Base-by-base conservation (phyloP, 1,140 invertebrate species). In the Batillaria attramentaria region DNA sequence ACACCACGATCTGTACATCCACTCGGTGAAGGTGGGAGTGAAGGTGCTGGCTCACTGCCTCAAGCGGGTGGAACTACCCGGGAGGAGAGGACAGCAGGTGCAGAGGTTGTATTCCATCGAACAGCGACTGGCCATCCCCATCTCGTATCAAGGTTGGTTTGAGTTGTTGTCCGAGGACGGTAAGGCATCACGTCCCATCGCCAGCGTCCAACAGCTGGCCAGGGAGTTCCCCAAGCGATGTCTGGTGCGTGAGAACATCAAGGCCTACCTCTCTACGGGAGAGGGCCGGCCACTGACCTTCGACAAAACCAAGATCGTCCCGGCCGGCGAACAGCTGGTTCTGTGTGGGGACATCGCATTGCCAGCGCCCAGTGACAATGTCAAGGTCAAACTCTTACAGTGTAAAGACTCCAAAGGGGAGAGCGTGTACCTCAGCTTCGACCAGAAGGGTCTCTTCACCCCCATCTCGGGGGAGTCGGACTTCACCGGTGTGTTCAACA, bases 141-240 rank as follows among this genome's bases (percentile, higher is more conserved):
- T 97, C 78, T 94, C 94, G 10, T 98, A 97, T 89, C 93, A 95
- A 80, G 97, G 97, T 8, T 98, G 96, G 91, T 98, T 98, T 89
- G 97, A 98, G 91, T 93, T 98, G 43, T 92, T 98, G 37, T 97
- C 96, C 88, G 97, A 98, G 91, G 97, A 98, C 88, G 97, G 97
- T 0, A 93, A 95, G 83, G 95, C 96, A 24, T 95, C 97, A 2
- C 93, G 95, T 70, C 96, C 96, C 83, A 96, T 98, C 84, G 96
- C 97, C 87, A 96, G 94, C 79, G 96, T 98, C 1, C 92, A 93
- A 50, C 96, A 97, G 89, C 89, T 98, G 72, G 93, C 95, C 2
- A 93, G 95, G 78, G 93, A 95, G 62, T 94, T 94, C 81, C 94
- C 97, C 1, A 94, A 95, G 41, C 95, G 94, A 5, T 96, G 95